Evolutionary conservation across 2,113 vertebrate genomes (phyloP), one percentile per base, ranked within the genome.

Genomic region (Rhinoderma darwinii): DNA sequence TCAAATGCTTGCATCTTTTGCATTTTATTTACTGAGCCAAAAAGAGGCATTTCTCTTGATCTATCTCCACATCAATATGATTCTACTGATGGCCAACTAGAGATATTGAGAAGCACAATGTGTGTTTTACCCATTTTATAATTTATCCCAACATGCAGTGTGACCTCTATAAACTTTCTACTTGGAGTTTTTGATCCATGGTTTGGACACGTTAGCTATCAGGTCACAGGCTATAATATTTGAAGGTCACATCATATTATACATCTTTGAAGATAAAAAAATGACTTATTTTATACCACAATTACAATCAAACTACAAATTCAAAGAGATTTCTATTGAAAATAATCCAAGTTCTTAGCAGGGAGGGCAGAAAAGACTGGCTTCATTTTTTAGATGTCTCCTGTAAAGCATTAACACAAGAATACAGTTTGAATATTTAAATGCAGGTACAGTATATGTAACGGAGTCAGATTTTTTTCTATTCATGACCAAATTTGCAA

Each of bases 341-440:
- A 82, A 32, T 15, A 68, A 82, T 2, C 39, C n/a, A 18, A 32
- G 6, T 18, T 39, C 30, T 66, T 7, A 44, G 7, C 17, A 47
- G 15, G 17, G 20, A 66, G 39, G 37, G 56, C 37, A 82, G 59
- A 63, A 43, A 14, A 43, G 22, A 70, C 6, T 35, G 59, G 27
- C 15, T 82, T 39, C 51, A 43, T 6, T 47, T 51, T 47, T 75
- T 18, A 30, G 12, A 25, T 66, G 63, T 70, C 30, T 70, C 51
- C 81, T 70, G 81, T 47, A 70, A 83, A 70, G 61, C 25, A 20
- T 70, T 83, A 68, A n/a, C 27, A 83, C 25, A 44, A 47, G 61
- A 83, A 37, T 43, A 47, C 17, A 66, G 18, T 0, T 56, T 14
- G 35, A 56, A 4, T 41, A 82, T 61, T 68, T 70, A 18, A 70